Base-by-base conservation (phyloP, 2,113 vertebrate genomes). In the Thomomys bottae region DNA sequence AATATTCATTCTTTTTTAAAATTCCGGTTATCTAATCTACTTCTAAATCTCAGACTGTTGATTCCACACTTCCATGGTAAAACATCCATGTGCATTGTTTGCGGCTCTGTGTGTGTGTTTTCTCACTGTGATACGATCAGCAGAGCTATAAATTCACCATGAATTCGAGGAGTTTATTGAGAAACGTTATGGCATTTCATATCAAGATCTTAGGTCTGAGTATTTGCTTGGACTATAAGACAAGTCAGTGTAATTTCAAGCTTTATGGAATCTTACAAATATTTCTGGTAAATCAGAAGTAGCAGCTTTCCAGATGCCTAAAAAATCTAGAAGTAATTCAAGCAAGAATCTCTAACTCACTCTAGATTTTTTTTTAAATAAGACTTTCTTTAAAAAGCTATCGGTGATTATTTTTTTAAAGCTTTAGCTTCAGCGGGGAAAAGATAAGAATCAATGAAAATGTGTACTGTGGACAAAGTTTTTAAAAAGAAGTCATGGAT, bases 371-470 rank as follows among this genome's bases (percentile, higher is more conserved):
- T 45, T 45, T 93, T 87, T 59, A 87, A 92, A 85, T 9, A 59
- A 82, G 11, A 2, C 24, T 93, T n/a, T n/a, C n/a, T n/a, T n/a
- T 88, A 66, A 75, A 87, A 86, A 86, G 82, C 28, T 2, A 49
- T 54, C 80, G 80, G 14, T 64, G n/a, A 84, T 81, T 86, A 82
- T 79, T 89, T 79, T 89, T 75, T 94, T 79, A 94, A 94, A 93
- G 64, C 26, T 57, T 91, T 15, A 79, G 38, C 30, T 68, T 77
- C 38, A 94, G 72, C 71, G 57, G 14, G 87, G 26, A 30, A 32
- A 78, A 78, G 88, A 96, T 96, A 94, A 87, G 79, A 94, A 96
- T 96, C 94, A 93, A 49, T 87, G 80, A 90, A 91, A 94, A 91
- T 83, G 49, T 86, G 26, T 71, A 66, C 70, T 64, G 24, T 87